Percentiles rank a stretch among this genome's conserved stretches.
Conservation (phyloP, 2,113 vertebrate genomes). For the Proteles cristata region DNA sequence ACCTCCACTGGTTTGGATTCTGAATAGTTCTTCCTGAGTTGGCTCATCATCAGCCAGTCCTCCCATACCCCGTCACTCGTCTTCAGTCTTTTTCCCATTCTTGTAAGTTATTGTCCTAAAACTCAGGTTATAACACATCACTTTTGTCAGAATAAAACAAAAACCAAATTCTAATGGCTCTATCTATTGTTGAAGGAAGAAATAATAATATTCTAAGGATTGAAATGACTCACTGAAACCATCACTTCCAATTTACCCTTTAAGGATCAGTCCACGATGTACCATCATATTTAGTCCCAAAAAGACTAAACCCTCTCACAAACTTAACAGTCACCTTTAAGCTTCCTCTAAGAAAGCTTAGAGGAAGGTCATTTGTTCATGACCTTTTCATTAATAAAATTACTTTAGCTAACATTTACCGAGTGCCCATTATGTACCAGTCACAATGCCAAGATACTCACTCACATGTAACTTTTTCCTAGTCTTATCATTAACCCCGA, state of each 20-base stretch:
- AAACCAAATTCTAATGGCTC: neutral
- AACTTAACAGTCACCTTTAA: neutral
- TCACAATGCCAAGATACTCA: neutral
- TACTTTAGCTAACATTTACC: neutral
- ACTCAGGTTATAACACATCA: neutral
- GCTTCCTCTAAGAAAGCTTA: neutral
- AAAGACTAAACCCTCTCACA: neutral
- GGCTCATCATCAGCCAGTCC: neutral
- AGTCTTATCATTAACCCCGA: neutral
- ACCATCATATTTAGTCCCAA: neutral
- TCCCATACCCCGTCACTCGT: neutral
- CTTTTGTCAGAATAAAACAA: slow-evolving; percentile 49
- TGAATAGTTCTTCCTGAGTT: neutral
- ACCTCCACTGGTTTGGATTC: neutral
- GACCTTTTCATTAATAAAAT: neutral
- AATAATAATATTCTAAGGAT: neutral
- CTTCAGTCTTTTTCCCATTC: neutral
- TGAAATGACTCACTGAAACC: slow-evolving; percentile 5
- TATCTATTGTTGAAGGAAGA: neutral
- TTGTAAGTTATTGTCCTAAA: slow-evolving; percentile 6
- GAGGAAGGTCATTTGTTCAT: neutral
- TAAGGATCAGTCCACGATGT: neutral
- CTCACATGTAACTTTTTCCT: neutral
- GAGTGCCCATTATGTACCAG: neutral
- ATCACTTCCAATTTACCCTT: neutral